A percentile compares a stretch with the other conserved stretches of the same genome.
These are phyloP conservation scores for Blastomussa wellsi DNA, from an alignment of 92 coral and sea anemone species.

Conservation along the genomic window DNA sequence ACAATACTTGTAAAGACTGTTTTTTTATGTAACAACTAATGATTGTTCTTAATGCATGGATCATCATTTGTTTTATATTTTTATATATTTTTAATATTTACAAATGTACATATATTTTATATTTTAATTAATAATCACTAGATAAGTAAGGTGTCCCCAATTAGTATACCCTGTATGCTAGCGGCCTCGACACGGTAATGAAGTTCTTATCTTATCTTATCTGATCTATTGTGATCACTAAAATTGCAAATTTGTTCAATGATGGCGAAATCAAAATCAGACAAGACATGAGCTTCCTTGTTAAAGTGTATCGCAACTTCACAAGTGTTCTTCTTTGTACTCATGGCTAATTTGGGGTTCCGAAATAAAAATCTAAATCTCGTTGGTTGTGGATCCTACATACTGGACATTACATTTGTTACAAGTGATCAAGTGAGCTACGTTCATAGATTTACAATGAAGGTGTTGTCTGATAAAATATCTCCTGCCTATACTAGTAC, in stretches of 20 bases:
- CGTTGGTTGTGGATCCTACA: neutral
- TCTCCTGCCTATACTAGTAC: neutral
- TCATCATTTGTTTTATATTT: too few relatives aligned
- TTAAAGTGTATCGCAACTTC: constrained; percentile 3
- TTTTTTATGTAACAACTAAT: too few relatives aligned
- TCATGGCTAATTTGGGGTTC: neutral
- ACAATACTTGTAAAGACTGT: too few relatives aligned
- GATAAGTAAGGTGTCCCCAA: too few relatives aligned
- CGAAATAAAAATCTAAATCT: neutral
- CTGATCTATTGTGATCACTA: neutral
- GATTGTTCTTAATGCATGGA: too few relatives aligned
- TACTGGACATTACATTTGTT: neutral
- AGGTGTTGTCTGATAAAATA: neutral
- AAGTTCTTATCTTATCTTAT: too few relatives aligned
- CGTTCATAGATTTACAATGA: neutral
- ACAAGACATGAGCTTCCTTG: neutral
- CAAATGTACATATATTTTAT: too few relatives aligned
- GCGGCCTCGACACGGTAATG: too few relatives aligned
- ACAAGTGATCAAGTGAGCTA: neutral
- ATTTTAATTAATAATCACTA: too few relatives aligned
- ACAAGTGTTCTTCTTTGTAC: neutral
- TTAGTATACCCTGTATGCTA: too few relatives aligned
- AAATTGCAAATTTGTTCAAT: neutral
- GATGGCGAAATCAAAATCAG: neutral
- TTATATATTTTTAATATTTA: too few relatives aligned